Conservation (phyloP, 2,113 vertebrate genomes). For the Recurvirostra avosetta region DNA sequence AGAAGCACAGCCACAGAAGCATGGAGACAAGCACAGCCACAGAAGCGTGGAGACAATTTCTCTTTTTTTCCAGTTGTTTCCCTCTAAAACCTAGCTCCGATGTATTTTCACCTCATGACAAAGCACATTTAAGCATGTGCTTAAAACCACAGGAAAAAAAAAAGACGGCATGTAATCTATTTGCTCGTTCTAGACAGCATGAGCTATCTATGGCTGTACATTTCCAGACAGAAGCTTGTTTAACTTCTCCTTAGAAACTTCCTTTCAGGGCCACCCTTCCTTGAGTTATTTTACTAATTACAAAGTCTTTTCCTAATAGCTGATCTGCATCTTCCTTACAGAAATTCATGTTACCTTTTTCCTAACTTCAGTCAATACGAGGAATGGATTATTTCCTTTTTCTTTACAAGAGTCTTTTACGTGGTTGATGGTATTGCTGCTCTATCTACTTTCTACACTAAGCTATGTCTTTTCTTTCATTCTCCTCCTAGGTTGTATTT, state of each 20-base stretch:
- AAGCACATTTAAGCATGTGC: background rate
- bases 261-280: background rate
- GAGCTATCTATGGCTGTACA: background rate
- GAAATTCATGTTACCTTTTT: background rate
- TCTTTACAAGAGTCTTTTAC: background rate
- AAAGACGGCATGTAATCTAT: background rate
- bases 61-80: background rate
- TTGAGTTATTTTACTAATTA: background rate
- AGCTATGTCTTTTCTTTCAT: background rate
- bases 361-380: background rate
- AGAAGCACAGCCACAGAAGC: background rate
- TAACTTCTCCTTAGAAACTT: background rate
- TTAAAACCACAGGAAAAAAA: background rate
- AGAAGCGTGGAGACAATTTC: background rate
- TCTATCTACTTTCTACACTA: background rate
- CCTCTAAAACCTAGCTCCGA: background rate
- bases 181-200: background rate
- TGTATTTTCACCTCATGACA: background rate
- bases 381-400: background rate
- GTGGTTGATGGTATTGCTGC: background rate
- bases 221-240: background rate
- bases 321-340: background rate
- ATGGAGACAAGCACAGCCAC: background rate
- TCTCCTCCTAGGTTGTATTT: background rate
- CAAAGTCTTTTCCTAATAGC: background rate